Evolutionary conservation across 2,888 invertebrate species (phyloP), one percentile per base, ranked within the genome.

Genomic region (Actias luna): DNA sequence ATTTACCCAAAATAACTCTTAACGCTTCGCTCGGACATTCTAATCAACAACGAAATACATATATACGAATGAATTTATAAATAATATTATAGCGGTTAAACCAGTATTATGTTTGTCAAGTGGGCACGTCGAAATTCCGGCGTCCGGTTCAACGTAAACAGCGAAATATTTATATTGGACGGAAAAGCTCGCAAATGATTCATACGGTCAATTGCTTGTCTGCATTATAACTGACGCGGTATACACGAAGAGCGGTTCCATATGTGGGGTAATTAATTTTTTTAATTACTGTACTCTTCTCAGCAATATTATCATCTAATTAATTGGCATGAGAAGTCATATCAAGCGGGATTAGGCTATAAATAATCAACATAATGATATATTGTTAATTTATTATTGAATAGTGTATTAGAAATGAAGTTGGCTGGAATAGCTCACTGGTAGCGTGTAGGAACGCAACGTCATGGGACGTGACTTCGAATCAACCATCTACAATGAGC

Each of bases 111-210:
- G 12, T 46, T 46, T 46, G 22, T 46, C 46, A 46, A 46, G 46
- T 46, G 22, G 46, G 22, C 46, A 46, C 46, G 22, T 22, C 46
- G 46, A 46, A 46, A 46, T 46, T 46, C 46, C 46, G 46, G 46
- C 46, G 46, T 46, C 46, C 46, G 46, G 46, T 22, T 22, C 5
- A 46, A 46, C 46, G 46, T 46, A 46, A 46, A 22, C 46, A 22
- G 22, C 46, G 46, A 46, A 46, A 46, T 46, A 46, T 46, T 46
- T 46, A 46, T 46, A 46, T 46, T 46, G 46, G 46, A 46, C 46
- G 46, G 46, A 46, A 46, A 46, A 46, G 46, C 46, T 46, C 46
- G 46, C 46, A 22, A 10, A 46, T 46, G 46, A 46, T 46, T 46
- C 46, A 46, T 46, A 25, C 22, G 18, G 22, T 46, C 46, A 46